Conservation (phyloP, 2,888 invertebrate genomes). For the Drosophila heteroneura region DNA sequence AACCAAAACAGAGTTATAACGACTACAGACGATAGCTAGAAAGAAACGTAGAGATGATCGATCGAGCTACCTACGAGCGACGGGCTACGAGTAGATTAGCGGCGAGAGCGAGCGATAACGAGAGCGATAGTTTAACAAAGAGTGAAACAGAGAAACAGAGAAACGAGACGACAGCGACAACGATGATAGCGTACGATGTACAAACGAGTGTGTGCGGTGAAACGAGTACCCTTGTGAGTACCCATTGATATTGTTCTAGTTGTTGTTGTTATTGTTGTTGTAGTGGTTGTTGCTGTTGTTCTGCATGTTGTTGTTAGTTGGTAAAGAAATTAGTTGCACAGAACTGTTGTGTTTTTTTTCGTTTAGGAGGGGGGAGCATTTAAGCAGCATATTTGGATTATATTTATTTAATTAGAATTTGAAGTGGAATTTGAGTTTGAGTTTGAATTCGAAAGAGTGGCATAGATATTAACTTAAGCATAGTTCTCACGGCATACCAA, state of each 20-base stretch:
- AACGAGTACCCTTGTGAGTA: constrained; percentile 33
- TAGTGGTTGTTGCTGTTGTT: constrained; percentile 26
- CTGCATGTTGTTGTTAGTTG: constrained; percentile 24
- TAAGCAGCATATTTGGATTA: constrained; percentile 64
- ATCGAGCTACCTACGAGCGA: constrained; percentile 24
- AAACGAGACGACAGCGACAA: constrained; percentile 55
- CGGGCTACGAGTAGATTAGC: constrained; percentile 34
- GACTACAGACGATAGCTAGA: constrained; percentile 63
- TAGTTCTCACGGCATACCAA: constrained; percentile 60
- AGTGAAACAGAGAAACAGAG: constrained; percentile 32
- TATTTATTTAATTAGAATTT: constrained; percentile 63
- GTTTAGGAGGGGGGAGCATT: constrained; percentile 3
- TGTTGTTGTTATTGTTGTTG: constrained; percentile 5
- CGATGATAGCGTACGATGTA: constrained; percentile 33
- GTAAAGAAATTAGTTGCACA: constrained; percentile 9
- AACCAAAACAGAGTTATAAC: constrained; percentile 29
- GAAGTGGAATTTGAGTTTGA: constrained; percentile 38
- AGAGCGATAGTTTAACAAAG: constrained; percentile 45
- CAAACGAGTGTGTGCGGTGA: constrained; percentile 18
- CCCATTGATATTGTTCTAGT: constrained; percentile 36
- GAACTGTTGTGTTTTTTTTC: constrained; percentile 6
- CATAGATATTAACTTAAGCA: constrained; percentile 64
- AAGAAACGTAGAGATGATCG: constrained; percentile 56
- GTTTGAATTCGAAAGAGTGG: constrained; percentile 51
- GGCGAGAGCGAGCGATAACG: constrained; percentile 43